These are phyloP conservation scores for Oreochromis niloticus DNA, from an alignment of 2,113 vertebrate species.

Conservation along the genomic window DNA sequence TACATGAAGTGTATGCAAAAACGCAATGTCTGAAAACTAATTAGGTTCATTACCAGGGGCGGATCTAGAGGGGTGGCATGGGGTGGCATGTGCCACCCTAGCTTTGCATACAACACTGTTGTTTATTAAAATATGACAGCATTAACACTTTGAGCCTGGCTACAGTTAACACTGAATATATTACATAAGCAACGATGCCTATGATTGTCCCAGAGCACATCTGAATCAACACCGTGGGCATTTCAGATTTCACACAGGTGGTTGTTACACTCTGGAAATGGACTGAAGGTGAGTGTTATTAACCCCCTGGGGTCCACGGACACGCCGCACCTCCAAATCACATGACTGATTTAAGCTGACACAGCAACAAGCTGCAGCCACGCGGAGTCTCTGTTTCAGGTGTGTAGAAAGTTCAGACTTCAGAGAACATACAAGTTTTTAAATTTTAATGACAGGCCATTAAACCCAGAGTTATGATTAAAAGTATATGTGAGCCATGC, in stretches of 20 bases:
- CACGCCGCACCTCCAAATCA: not conserved
- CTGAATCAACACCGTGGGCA: not conserved
- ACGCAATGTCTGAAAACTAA: not conserved
- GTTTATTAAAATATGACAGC: not conserved
- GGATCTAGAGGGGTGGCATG: not conserved
- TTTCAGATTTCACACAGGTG: not conserved
- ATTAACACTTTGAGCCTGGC: not conserved
- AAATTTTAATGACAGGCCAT: not conserved
- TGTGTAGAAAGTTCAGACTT: not conserved
- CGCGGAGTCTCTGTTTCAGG: not conserved
- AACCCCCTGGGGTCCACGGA: not conserved
- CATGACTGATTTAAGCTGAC: not conserved
- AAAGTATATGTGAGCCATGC: not conserved
- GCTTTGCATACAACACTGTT: not conserved
- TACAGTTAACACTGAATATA: not conserved
- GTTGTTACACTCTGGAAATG: not conserved
- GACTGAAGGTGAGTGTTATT: not conserved
- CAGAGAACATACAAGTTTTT: not conserved
- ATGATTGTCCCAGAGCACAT: not conserved
- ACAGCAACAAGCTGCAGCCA: not conserved
- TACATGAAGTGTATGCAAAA: not conserved
- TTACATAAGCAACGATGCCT: not conserved
- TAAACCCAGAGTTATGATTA: not conserved
- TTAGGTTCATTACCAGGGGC: not conserved
- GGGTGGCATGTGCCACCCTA: not conserved